Evolutionary conservation across 2,113 vertebrate genomes (phyloP).

Genomic region (Clarias gariepinus): DNA sequence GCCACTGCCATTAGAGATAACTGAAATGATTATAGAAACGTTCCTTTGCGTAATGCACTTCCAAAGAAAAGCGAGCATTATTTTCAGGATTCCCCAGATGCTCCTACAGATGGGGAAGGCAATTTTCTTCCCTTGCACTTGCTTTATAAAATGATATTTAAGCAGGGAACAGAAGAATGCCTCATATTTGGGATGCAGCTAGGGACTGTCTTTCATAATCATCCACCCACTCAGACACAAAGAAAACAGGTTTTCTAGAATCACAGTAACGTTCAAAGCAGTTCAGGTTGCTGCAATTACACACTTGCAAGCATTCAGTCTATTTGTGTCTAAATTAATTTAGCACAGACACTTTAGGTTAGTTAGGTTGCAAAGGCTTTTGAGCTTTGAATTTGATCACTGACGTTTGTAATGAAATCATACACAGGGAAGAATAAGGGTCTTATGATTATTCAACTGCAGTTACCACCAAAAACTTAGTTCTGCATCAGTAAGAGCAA

Average conservation of each 20-base stretch:
- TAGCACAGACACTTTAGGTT: background rate
- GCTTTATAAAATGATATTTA: constrained; percentile 32
- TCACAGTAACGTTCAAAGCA: constrained; percentile 37
- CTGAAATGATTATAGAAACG: constrained; percentile 48
- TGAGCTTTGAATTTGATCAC: background rate
- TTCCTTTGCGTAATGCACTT: constrained; percentile 10
- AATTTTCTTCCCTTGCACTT: constrained; percentile 22
- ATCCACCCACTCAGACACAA: constrained; percentile 31
- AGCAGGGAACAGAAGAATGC: background rate
- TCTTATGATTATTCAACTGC: background rate
- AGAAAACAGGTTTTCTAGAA: constrained; percentile 31
- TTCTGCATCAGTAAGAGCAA: background rate
- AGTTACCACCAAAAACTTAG: background rate
- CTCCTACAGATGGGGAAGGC: background rate
- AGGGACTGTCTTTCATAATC: constrained; percentile 32
- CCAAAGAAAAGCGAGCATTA: constrained; percentile 4
- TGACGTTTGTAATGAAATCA: constrained; percentile 21
- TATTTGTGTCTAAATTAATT: constrained; percentile 27
- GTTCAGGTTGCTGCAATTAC: background rate
- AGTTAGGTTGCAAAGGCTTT: background rate
- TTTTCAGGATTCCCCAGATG: constrained; percentile 25
- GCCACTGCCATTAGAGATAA: constrained; percentile 36
- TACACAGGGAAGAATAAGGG: background rate
- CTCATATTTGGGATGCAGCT: constrained; percentile 6
- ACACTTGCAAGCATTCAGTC: background rate